These are phyloP conservation scores for Amiota minor DNA, from an alignment of 2,888 invertebrate species.

Conservation along the genomic window DNA sequence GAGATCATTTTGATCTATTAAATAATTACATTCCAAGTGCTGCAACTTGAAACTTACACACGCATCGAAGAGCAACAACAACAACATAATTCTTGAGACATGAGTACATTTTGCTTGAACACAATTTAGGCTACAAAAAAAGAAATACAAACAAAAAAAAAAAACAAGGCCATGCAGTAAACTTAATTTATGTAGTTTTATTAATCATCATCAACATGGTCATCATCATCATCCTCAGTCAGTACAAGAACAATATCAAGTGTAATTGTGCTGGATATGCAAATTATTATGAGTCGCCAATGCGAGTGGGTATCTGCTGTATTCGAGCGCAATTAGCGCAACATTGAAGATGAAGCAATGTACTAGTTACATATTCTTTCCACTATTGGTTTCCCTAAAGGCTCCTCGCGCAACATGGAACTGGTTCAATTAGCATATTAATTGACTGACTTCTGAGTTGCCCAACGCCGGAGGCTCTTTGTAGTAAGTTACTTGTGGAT, in stretches of 20 bases:
- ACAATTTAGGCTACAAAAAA: no score
- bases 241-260: background rate
- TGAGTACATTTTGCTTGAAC: no score
- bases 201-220: background rate
- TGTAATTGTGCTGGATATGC: background rate
- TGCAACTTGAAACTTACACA: no score
- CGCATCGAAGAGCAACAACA: no score
- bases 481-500: background rate
- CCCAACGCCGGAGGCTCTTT: background rate
- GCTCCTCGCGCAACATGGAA: constrained; percentile 5
- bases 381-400: background rate
- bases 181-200: background rate
- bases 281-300: background rate
- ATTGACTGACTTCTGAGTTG: constrained; percentile 21
- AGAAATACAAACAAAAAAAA: no score
- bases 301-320: background rate
- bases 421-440: constrained; percentile 30
- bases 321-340: constrained; percentile 3
- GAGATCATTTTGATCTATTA: no score
- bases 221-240: background rate
- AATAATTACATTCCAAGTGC: no score
- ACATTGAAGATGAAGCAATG: background rate
- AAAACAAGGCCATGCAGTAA: background rate
- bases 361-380: background rate
- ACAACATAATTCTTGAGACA: no score